Conservation (phyloP, 1,140 invertebrate genomes). For the Hyles vespertilio region DNA sequence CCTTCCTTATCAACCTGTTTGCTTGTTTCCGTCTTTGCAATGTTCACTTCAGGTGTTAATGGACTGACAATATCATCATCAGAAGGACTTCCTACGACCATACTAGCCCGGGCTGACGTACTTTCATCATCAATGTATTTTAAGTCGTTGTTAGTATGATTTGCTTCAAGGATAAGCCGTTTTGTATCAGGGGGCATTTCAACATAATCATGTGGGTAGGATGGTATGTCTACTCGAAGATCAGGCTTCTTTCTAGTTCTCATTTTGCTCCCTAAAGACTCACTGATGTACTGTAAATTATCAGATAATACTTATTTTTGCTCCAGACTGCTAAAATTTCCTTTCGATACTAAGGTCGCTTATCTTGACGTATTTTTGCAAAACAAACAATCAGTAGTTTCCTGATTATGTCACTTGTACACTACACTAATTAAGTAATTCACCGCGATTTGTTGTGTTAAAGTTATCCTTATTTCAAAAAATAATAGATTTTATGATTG, state of each 20-base stretch:
- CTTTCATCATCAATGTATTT: constrained; percentile 40
- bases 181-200: constrained; percentile 52
- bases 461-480: no score
- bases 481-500: no score
- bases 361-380: constrained; percentile 1
- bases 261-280: constrained; percentile 31
- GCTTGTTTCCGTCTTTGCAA: constrained; percentile 10
- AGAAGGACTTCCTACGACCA: not conserved
- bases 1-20: constrained; percentile 13
- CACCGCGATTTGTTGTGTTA: no score
- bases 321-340: constrained; percentile 7
- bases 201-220: constrained; percentile 58
- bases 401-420: not conserved
- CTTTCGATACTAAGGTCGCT: not conserved
- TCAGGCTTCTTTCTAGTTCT: constrained; percentile 57
- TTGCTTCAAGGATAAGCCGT: constrained; percentile 16
- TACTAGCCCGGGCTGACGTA: constrained; percentile 6
- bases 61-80: constrained; percentile 16
- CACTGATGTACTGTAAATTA: constrained; percentile 7
- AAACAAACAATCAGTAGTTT: not conserved
- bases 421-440: not conserved
- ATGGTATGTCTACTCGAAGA: constrained; percentile 50
- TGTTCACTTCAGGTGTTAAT: constrained; percentile 47
- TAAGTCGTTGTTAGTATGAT: constrained; percentile 39
- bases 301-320: constrained; percentile 10